Evolutionary conservation across 2,888 invertebrate genomes (phyloP).

Genomic region (Drosophila heteroneura): DNA sequence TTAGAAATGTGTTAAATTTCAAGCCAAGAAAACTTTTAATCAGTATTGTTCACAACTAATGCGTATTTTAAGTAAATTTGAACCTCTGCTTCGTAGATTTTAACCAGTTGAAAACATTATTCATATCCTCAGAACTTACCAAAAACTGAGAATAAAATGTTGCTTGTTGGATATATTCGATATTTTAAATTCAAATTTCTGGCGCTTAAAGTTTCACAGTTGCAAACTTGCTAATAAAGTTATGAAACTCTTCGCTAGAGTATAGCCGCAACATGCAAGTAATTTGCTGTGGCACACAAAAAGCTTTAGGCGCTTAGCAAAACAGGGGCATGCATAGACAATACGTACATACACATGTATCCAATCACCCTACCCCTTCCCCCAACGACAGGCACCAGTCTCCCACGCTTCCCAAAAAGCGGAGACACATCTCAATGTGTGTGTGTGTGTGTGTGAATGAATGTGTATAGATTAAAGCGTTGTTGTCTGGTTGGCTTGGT

Average conservation of each 20-base stretch:
- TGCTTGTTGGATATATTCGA: not conserved
- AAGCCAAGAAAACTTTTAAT: not conserved
- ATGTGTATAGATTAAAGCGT: conserved; percentile 48
- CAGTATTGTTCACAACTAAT: not conserved
- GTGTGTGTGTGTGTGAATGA: conserved; percentile 2
- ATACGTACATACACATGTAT: conserved; percentile 32
- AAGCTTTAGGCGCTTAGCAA: conserved; percentile 63
- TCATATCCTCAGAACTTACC: not conserved
- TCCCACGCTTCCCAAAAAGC: not conserved
- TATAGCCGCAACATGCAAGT: conserved; percentile 60
- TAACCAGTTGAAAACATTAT: not conserved
- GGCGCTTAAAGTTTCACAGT: not conserved
- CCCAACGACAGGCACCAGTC: not conserved
- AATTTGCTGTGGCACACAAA: conserved; percentile 64
- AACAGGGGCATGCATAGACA: conserved; percentile 59
- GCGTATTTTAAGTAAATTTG: not conserved
- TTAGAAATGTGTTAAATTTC: not conserved
- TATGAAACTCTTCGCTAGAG: conserved; percentile 30
- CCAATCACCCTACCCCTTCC: conserved; percentile 10
- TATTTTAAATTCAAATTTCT: conserved; percentile 1
- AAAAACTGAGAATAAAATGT: not conserved
- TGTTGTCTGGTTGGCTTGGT: conserved; percentile 44
- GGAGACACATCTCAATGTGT: conserved; percentile 14
- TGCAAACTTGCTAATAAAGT: conserved; percentile 9
- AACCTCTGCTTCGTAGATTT: not conserved